Percentiles rank a stretch among this genome's conserved stretches.
Evolutionary conservation across 2,797 vertebrate species (phyloP).

Genomic region (Podarcis lilfordi): DNA sequence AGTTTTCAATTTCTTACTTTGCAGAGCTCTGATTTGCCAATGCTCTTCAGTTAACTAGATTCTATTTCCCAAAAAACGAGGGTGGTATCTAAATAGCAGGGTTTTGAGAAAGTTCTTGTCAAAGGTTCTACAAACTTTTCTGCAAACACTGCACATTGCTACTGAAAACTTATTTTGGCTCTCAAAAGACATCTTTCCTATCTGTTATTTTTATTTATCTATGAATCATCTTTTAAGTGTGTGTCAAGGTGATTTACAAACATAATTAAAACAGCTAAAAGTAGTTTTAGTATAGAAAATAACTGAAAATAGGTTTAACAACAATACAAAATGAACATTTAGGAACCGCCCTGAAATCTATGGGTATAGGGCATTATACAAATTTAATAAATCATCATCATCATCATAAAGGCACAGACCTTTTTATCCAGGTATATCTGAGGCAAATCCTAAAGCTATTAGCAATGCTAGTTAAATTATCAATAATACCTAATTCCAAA

Average conservation of each 20-base stretch:
- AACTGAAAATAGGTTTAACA: no score
- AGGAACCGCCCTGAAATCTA: no score
- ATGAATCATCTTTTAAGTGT: no score
- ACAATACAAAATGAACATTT: no score
- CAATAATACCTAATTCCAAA: neutral
- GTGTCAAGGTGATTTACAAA: no score
- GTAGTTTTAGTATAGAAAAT: no score
- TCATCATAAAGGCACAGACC: no score
- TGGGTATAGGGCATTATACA: no score
- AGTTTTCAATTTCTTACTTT: neutral
- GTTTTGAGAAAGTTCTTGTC: neutral
- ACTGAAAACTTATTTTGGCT: neutral
- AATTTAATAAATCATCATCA: no score
- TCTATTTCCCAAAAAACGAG: conserved; percentile 1
- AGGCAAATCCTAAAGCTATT: neutral
- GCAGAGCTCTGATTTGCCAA: neutral
- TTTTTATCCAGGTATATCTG: neutral
- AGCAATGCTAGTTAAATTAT: no score
- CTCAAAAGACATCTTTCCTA: neutral
- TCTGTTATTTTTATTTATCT: neutral
- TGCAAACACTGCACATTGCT: neutral
- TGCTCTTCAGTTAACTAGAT: neutral
- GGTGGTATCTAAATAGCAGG: neutral
- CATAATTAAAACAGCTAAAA: no score
- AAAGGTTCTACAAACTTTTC: neutral